Evolutionary conservation across 2,797 vertebrate genomes (phyloP).

Genomic region (Varecia variegata): DNA sequence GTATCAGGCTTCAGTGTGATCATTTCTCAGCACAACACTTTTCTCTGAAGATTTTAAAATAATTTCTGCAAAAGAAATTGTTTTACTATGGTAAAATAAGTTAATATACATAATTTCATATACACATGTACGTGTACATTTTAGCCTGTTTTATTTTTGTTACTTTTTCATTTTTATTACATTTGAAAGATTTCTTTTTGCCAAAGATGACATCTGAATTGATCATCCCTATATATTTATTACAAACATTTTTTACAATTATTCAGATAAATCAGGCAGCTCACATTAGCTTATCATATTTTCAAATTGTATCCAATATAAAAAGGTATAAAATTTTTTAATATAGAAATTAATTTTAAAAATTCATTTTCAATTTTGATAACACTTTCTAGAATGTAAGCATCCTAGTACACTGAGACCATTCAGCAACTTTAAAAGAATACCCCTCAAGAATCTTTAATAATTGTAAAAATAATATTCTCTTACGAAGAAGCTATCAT

Average conservation of each 20-base stretch:
- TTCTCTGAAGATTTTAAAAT: neutral
- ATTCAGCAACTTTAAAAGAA: neutral
- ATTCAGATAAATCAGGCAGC: neutral
- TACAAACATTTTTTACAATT: neutral
- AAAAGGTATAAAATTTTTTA: neutral
- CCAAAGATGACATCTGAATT: neutral
- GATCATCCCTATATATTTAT: neutral
- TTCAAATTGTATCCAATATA: no score
- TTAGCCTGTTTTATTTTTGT: neutral
- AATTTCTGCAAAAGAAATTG: neutral
- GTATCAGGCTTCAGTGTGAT: neutral
- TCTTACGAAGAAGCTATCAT: neutral
- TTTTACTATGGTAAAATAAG: neutral
- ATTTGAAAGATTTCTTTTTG: neutral
- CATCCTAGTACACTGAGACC: neutral
- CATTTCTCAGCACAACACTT: neutral
- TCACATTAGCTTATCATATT: neutral
- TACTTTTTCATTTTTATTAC: neutral
- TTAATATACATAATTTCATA: neutral
- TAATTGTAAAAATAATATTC: neutral
- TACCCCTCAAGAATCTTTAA: neutral
- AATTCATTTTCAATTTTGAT: neutral
- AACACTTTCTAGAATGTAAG: neutral
- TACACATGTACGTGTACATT: neutral
- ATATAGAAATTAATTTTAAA: neutral